Conservation (phyloP, 2,113 vertebrate species). For the Deroptyus accipitrinus region DNA sequence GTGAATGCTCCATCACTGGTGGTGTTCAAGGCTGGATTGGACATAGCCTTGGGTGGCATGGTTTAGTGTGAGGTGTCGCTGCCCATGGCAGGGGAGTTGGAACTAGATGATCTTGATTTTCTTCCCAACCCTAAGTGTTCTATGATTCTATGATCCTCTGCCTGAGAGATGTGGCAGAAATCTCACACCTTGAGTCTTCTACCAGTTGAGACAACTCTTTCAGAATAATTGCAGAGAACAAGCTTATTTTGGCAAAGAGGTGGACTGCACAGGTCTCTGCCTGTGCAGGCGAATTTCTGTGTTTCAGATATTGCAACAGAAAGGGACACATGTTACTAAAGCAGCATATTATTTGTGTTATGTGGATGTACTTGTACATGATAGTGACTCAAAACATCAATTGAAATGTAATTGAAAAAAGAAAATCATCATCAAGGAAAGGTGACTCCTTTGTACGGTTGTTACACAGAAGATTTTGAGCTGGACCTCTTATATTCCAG, state of each 20-base stretch:
- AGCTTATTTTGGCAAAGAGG: neutral
- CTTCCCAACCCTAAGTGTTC: too few relatives aligned
- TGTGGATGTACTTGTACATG: neutral
- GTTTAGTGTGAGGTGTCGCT: too few relatives aligned
- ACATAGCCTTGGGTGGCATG: too few relatives aligned
- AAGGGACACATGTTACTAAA: neutral
- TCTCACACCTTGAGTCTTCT: neutral
- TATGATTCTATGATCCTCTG: neutral
- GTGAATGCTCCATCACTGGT: too few relatives aligned
- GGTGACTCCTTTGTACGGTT: neutral
- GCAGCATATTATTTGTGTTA: neutral
- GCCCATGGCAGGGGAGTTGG: too few relatives aligned
- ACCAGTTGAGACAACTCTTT: neutral
- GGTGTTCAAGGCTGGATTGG: too few relatives aligned
- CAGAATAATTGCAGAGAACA: neutral
- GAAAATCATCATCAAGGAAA: neutral
- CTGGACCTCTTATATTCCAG: neutral
- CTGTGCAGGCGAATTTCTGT: neutral
- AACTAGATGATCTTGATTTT: too few relatives aligned
- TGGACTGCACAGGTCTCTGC: slow-evolving; percentile 4
- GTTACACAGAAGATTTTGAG: neutral
- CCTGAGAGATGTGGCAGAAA: neutral
- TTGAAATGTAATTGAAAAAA: neutral
- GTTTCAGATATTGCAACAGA: slow-evolving; percentile 39
- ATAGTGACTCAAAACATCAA: neutral